Base-by-base conservation (phyloP, 2,888 invertebrate genomes). In the Chymomyza amoena region DNA sequence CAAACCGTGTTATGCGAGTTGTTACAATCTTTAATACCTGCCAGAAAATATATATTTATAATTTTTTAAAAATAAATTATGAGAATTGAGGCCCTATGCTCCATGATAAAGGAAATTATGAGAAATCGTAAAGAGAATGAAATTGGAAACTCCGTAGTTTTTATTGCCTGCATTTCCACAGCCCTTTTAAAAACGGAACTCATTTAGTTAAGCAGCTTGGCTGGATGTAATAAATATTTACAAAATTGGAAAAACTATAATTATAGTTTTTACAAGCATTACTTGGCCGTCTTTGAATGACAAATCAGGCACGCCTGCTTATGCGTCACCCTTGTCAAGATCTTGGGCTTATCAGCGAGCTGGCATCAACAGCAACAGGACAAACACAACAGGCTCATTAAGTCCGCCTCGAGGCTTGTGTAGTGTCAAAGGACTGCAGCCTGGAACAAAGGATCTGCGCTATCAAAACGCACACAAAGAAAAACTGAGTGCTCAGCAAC, bases 391-490 rank as follows among this genome's bases (percentile, higher is more conserved):
- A 6, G 75, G 75, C 79, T 80, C 73, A 80, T 79, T 80, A 80
- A 73, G 64, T 63, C 66, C 66, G 64, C 63, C 68, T 13, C 67
- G 39, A 68, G 66, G 56, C 60, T 65, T 45, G 16, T 45, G 6
- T 62, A 72, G 79, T 79, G 79, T 79, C 77, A 81, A 79, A 81
- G 76, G 76, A 79, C 70, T 69, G 60, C 66, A 10, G 45, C 63
- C 20, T 6, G 25, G 4, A 70, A 75, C 68, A 77, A 78, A 76
- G 78, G 73, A 78, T 72, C 62, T 64, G 32, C 16, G 39, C 57
- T 32, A 68, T 66, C 63, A 61, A 64, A 66, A 64, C 59, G 61
- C 57, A 61, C 51, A 59, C 57, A 45, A 39, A 36, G 52, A 13
- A 28, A 39, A 51, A 64, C 60, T 15, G 54, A 32, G 52, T 52